phyloP scores from a whole-genome alignment of 2,113 vertebrate species.

The Gracilinanus agilis region DNA sequence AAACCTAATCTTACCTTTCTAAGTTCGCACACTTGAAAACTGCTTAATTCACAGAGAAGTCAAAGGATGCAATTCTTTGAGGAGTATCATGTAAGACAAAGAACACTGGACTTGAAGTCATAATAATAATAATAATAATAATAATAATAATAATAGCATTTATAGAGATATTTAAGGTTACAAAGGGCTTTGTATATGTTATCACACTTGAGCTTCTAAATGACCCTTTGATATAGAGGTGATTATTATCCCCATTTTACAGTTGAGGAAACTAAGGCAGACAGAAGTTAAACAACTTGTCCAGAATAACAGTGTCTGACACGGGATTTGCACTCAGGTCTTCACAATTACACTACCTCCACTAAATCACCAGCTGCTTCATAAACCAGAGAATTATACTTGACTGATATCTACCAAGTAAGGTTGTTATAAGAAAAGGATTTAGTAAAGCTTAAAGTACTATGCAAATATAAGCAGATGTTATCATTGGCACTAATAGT shows the following conservation, averaged over 20 bases:
- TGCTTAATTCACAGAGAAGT: neutral
- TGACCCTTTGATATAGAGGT: neutral
- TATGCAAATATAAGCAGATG: neutral
- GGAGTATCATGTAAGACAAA: neutral
- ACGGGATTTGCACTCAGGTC: neutral
- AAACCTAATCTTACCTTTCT: neutral
- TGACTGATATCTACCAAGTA: neutral
- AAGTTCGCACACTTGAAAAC: neutral
- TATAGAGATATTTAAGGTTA: neutral
- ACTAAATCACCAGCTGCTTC: neutral
- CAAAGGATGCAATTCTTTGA: neutral
- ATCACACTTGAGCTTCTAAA: neutral
- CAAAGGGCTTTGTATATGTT: neutral
- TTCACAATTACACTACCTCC: neutral
- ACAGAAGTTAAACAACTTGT: neutral
- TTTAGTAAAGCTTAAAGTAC: neutral
- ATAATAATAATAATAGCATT: neutral
- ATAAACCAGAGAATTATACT: neutral
- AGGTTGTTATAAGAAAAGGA: neutral
- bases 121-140: neutral
- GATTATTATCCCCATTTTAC: neutral
- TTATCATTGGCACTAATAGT: neutral
- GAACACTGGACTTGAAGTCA: too few relatives aligned
- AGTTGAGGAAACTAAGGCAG: neutral
- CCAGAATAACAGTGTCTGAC: neutral